Conservation (phyloP, 2,797 vertebrate genomes). For the Anas capensis region DNA sequence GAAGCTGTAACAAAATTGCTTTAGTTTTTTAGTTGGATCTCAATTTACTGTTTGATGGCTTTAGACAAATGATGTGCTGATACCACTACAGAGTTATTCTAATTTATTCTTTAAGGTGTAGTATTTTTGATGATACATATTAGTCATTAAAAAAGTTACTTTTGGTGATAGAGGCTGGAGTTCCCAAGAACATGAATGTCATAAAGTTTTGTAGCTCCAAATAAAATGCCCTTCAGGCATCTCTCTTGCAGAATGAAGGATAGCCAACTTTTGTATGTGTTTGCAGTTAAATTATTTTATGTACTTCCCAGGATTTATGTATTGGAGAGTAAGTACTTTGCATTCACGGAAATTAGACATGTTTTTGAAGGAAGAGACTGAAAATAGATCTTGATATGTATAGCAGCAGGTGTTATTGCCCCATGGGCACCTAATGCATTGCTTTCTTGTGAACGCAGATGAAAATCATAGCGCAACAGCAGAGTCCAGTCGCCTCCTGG, state of each 20-base stretch:
- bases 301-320: constrained; percentile 17
- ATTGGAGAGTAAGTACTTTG: neutral
- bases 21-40: neutral
- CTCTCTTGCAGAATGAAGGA: constrained; percentile 21
- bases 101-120: constrained; percentile 9
- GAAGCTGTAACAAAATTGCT: neutral
- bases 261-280: neutral
- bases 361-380: neutral
- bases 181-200: constrained; percentile 28
- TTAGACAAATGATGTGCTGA: neutral
- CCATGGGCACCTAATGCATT: neutral
- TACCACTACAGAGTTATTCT: neutral
- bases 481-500: constrained; percentile 94
- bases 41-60: neutral
- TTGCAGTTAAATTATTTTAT: constrained; percentile 10
- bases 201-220: constrained; percentile 39
- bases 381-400: neutral
- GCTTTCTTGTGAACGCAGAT: constrained; percentile 82
- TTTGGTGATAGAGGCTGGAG: neutral
- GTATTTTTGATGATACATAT: neutral
- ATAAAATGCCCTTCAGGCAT: constrained; percentile 45
- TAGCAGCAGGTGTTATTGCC: neutral
- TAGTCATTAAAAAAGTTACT: constrained; percentile 27
- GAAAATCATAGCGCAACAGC: constrained; percentile 95
- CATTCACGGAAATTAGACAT: neutral